phyloP scores from a whole-genome alignment of 2,888 invertebrate genomes.

The Blastobasis adustella region DNA sequence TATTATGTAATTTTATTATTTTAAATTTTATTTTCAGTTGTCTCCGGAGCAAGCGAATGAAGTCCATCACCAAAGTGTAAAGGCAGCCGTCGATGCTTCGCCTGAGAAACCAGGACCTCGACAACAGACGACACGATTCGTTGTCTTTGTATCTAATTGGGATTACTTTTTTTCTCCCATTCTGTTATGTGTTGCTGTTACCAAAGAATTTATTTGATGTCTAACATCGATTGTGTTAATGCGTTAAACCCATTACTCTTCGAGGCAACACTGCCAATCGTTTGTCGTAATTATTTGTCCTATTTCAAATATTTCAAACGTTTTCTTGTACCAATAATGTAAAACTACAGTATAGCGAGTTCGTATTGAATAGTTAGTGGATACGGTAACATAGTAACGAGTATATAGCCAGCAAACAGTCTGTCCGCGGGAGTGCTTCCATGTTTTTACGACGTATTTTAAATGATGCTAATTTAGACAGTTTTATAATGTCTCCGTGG shows the following conservation, averaged over 20 bases:
- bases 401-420: slow-evolving; percentile 62
- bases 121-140: slow-evolving; percentile 12
- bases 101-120: slow-evolving; percentile 6
- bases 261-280: too few species aligned
- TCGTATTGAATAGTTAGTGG: slow-evolving; percentile 14
- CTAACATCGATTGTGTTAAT: slow-evolving; percentile 6
- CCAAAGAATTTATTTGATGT: slow-evolving; percentile 11
- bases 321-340: too few species aligned
- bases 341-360: background rate
- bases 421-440: slow-evolving; percentile 73
- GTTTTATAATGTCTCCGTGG: slow-evolving; percentile 49
- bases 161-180: slow-evolving; percentile 5
- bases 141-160: slow-evolving; percentile 4
- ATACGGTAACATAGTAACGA: slow-evolving; percentile 17
- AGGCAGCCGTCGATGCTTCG: background rate
- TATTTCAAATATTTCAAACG: too few species aligned
- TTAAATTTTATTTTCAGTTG: slow-evolving; percentile 38
- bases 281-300: too few species aligned
- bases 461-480: slow-evolving; percentile 46
- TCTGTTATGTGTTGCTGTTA: slow-evolving; percentile 10
- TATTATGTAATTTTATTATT: background rate
- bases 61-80: slow-evolving; percentile 63
- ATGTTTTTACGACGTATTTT: slow-evolving; percentile 66
- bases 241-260: slow-evolving; percentile 6
- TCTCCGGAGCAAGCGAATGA: slow-evolving; percentile 55